Evolutionary conservation across 1,140 invertebrate genomes (phyloP).

Genomic region (Drosophila parvula): DNA sequence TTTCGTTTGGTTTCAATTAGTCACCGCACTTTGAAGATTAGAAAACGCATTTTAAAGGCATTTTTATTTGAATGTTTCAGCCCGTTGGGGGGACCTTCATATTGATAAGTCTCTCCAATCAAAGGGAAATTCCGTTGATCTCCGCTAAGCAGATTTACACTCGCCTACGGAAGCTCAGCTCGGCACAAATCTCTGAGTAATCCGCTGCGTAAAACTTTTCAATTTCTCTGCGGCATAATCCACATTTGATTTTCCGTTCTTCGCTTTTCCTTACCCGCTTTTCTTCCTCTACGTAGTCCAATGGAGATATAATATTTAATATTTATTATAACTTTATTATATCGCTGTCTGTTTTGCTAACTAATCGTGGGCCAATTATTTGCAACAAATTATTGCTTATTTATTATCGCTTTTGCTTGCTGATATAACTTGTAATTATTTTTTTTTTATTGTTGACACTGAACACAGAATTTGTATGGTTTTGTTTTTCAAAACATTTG

Average conservation of each 20-base stretch:
- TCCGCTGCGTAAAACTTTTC: constrained; percentile 48
- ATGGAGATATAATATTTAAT: not conserved
- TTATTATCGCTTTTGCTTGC: constrained; percentile 9
- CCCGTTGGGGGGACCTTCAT: not conserved
- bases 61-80: constrained; percentile 9
- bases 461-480: constrained; percentile 30
- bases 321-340: constrained; percentile 17
- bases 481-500: constrained; percentile 25
- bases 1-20: constrained; percentile 35
- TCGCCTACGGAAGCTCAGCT: constrained; percentile 43
- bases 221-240: constrained; percentile 29
- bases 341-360: constrained; percentile 25
- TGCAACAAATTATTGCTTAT: constrained; percentile 8
- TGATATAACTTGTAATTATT: constrained; percentile 12
- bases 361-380: constrained; percentile 31
- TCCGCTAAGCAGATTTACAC: constrained; percentile 27
- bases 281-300: constrained; percentile 29
- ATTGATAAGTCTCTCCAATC: constrained; percentile 24
- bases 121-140: constrained; percentile 46
- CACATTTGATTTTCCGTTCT: constrained; percentile 27
- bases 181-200: constrained; percentile 23
- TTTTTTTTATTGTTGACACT: constrained; percentile 21
- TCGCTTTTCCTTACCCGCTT: constrained; percentile 37
- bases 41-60: constrained; percentile 26
- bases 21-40: constrained; percentile 44